phyloP scores from a whole-genome alignment of 1,140 invertebrate species.

The Drosophila prosaltans region DNA sequence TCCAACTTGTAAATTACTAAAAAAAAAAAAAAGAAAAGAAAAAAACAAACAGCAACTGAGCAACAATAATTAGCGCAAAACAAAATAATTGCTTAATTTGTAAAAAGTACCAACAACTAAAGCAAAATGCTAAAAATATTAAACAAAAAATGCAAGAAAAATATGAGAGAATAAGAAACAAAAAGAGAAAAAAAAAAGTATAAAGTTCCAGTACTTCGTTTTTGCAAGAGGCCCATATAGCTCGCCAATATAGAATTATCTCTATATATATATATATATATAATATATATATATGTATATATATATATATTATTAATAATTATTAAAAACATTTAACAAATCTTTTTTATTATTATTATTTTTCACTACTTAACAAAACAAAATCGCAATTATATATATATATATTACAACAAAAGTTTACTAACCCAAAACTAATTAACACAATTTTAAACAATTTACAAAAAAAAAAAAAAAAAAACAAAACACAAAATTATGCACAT shows the following conservation, averaged over 20 bases:
- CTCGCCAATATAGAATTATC: slow-evolving; percentile 83
- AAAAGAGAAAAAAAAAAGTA: slow-evolving; percentile 35
- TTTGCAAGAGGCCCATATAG: slow-evolving; percentile 84
- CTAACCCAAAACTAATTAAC: slow-evolving; percentile 62
- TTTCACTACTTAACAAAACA: slow-evolving; percentile 24
- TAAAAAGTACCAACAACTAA: slow-evolving; percentile 81
- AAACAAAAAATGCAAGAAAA: slow-evolving; percentile 45
- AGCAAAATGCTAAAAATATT: slow-evolving; percentile 35
- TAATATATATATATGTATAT: slow-evolving; percentile 41
- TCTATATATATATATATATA: slow-evolving; percentile 51
- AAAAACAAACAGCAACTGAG: slow-evolving; percentile 70
- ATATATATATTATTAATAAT: slow-evolving; percentile 41
- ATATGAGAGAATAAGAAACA: slow-evolving; percentile 43
- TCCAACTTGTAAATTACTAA: slow-evolving; percentile 77
- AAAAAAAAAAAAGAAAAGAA: slow-evolving; percentile 45
- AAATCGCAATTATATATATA: slow-evolving; percentile 26
- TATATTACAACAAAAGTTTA: slow-evolving; percentile 58
- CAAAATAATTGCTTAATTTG: slow-evolving; percentile 73
- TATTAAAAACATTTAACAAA: slow-evolving; percentile 34
- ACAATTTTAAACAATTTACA: slow-evolving; percentile 52
- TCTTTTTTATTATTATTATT: slow-evolving; percentile 17
- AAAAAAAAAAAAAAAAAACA: too few species aligned
- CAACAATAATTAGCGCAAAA: slow-evolving; percentile 78
- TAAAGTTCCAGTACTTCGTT: slow-evolving; percentile 83
- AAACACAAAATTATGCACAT: slow-evolving; percentile 37